phyloP scores from a whole-genome alignment of 2,113 vertebrate species.

The Macquaria australasica region DNA sequence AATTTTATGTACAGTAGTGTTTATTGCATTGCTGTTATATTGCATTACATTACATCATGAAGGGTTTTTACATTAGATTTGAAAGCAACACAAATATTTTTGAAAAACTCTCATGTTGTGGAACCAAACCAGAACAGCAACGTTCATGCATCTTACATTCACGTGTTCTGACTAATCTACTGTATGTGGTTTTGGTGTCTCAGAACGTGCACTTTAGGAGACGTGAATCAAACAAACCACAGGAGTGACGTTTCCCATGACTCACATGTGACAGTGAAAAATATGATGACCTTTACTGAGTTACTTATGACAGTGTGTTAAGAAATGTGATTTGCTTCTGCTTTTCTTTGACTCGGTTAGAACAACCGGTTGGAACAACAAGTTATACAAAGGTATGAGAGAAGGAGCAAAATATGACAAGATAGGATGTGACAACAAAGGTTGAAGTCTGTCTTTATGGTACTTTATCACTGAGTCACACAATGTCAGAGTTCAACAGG shows the following conservation, averaged over 20 bases:
- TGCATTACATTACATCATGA: not conserved
- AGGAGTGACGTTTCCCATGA: not conserved
- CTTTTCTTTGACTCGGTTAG: not conserved
- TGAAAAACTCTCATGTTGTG: not conserved
- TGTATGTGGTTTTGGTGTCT: not conserved
- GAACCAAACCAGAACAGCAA: not conserved
- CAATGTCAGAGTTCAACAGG: slow-evolving; percentile 17
- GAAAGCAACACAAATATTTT: not conserved
- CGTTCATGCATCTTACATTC: not conserved
- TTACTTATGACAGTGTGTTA: not conserved
- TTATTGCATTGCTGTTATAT: not conserved
- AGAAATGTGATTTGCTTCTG: not conserved
- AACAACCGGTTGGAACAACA: not conserved
- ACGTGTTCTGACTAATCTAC: not conserved
- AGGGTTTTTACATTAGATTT: not conserved
- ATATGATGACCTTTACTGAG: slow-evolving; percentile 4
- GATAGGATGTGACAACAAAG: not conserved
- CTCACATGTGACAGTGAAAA: slow-evolving; percentile 1
- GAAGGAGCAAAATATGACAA: not conserved
- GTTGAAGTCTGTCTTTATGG: slow-evolving; percentile 6
- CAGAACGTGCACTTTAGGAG: not conserved
- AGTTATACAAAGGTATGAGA: not conserved
- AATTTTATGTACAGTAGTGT: no score
- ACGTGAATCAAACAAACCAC: slow-evolving; percentile 8
- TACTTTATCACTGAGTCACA: slow-evolving; percentile 1